These are phyloP conservation scores for Hemistola chrysoprasaria DNA, from an alignment of 2,888 invertebrate species.

Conservation along the genomic window DNA sequence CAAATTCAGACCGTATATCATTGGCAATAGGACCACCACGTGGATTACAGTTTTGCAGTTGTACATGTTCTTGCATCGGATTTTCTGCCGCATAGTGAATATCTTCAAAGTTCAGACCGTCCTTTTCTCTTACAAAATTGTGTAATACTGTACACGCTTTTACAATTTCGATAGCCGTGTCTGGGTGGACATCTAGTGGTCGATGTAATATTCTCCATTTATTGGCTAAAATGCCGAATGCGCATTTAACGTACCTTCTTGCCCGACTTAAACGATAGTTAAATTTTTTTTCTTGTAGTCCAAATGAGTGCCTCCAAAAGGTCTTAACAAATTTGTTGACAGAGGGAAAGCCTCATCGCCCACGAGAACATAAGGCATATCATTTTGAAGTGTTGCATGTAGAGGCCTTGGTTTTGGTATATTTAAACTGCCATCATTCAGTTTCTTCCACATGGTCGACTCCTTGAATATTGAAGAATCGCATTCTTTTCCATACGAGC, in stretches of 20 bases:
- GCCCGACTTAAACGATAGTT: conserved; percentile 21
- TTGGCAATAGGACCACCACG: conserved; percentile 32
- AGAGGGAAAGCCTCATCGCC: conserved; percentile 24
- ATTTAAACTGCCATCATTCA: conserved; percentile 1
- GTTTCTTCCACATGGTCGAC: background rate
- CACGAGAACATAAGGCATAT: conserved; percentile 13
- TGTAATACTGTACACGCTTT: conserved; percentile 30
- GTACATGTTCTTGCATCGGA: too few relatives aligned
- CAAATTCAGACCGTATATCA: conserved; percentile 33
- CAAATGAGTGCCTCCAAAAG: conserved; percentile 1
- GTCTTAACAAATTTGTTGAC: conserved; percentile 1
- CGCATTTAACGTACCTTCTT: conserved; percentile 19
- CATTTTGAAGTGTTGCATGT: background rate
- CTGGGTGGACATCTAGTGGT: background rate
- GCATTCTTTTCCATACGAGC: conserved; percentile 24
- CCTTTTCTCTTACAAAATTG: conserved; percentile 30
- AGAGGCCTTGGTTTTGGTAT: conserved; percentile 3
- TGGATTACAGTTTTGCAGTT: conserved; percentile 29
- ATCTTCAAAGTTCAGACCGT: conserved; percentile 19
- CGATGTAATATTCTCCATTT: conserved; percentile 23
- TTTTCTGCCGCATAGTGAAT: too few relatives aligned
- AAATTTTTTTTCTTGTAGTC: too few relatives aligned
- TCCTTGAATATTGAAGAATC: conserved; percentile 5
- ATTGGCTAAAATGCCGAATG: conserved; percentile 17
- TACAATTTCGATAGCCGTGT: conserved; percentile 12